Conservation (phyloP, 2,113 vertebrate genomes). For the Antechinus flavipes region DNA sequence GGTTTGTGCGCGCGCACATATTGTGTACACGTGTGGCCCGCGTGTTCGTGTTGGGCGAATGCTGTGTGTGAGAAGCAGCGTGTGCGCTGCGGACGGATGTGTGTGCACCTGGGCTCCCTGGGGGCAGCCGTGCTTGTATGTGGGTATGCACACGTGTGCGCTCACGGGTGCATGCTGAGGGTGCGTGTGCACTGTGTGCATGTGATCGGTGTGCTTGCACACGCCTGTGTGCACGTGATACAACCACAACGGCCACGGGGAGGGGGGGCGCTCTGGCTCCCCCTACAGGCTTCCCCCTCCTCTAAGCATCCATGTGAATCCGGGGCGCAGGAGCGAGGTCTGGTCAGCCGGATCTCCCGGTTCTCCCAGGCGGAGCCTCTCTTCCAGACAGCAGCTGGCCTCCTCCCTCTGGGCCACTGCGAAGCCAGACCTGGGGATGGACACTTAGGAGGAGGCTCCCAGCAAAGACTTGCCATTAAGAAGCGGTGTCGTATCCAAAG, state of each 20-base stretch:
- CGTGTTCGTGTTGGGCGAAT: too few relatives aligned
- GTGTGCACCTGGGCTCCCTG: too few relatives aligned
- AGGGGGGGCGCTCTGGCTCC: background rate
- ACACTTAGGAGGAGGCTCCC: background rate
- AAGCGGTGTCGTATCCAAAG: background rate
- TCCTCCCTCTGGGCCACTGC: slow-evolving; percentile 42
- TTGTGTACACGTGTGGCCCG: too few relatives aligned
- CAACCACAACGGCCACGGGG: background rate
- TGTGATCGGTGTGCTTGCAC: background rate
- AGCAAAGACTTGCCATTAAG: background rate
- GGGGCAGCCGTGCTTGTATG: background rate
- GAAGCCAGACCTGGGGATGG: background rate
- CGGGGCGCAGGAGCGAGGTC: background rate
- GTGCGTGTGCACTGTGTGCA: background rate
- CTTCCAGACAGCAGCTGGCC: slow-evolving; percentile 5
- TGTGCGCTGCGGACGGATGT: too few relatives aligned
- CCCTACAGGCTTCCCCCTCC: background rate
- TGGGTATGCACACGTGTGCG: background rate
- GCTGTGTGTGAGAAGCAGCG: too few relatives aligned
- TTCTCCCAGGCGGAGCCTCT: too few relatives aligned
- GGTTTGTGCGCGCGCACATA: background rate
- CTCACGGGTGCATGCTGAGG: too few relatives aligned
- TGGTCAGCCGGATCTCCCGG: too few relatives aligned
- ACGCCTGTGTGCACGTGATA: background rate
- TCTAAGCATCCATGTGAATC: background rate